Base-by-base conservation (phyloP, 2,113 vertebrate species). In the Phalacrocorax aristotelis region DNA sequence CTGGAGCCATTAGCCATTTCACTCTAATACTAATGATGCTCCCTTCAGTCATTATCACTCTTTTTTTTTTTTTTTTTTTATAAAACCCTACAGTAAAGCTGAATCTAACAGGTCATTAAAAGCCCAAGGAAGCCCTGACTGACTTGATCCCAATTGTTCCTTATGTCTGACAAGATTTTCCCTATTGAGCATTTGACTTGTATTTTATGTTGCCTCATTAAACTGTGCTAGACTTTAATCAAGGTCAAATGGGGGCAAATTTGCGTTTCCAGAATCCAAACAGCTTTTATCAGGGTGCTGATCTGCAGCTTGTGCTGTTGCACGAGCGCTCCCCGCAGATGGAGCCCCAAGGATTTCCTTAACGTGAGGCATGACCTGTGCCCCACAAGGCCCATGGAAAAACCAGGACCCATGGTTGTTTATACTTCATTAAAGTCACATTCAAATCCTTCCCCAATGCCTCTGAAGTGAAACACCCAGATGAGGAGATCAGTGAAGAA, bases 151-250 rank as follows among this genome's bases (percentile, higher is more conserved):
- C 95, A 95, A 92, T 97, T 95, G 87, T 94, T 97, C 92, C 83
- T 94, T 94, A 83, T 96, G 87, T 89, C 95, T 95, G 78, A 96
- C 93, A 97, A 94, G 87, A 92, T 93, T 96, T 90, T 89, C 89
- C 95, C 87, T 91, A 93, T 68, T 92, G 92, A 92, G 82, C 65
- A 66, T 89, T 95, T 96, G 95, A 92, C 92, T 95, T 91, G 92
- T 44, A 94, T 96, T 96, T 96, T 90, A 94, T 93, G 90, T 96
- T 95, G 58, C 84, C 95, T 96, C 94, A 97, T 95, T 97, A 96
- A 95, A 91, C 71, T 55, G 82, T 88, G 91, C 89, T 93, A 95
- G 81, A 87, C 87, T 95, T 97, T 97, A 96, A 96, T 96, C 95
- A 97, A 96, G 94, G 93, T 97, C 96, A 95, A 97, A 94, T 8